These are phyloP conservation scores for Malachius bipustulatus DNA, from an alignment of 2,888 invertebrate genomes.

Conservation along the genomic window DNA sequence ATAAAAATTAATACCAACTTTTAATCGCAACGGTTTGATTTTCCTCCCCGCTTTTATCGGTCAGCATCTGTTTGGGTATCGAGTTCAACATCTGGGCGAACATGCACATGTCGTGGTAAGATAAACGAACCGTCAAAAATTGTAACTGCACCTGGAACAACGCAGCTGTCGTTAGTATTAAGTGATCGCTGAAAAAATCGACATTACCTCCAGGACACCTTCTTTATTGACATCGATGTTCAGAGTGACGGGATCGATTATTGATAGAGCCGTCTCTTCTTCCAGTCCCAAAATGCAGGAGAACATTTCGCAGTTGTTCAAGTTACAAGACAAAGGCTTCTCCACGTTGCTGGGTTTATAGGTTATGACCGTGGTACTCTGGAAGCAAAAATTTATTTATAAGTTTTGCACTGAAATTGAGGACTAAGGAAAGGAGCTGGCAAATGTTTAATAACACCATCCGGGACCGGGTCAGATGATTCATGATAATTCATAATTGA, in stretches of 20 bases:
- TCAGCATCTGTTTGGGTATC: constrained; percentile 66
- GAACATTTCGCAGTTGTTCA: constrained; percentile 86
- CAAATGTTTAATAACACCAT: background rate
- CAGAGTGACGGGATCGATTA: constrained; percentile 85
- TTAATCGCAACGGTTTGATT: too few relatives aligned
- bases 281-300: constrained; percentile 82
- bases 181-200: constrained; percentile 2
- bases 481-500: too few relatives aligned
- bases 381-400: constrained; percentile 22
- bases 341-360: constrained; percentile 58
- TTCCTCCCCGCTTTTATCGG: too few relatives aligned
- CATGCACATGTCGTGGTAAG: constrained; percentile 88
- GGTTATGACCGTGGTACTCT: constrained; percentile 80
- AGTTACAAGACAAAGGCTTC: constrained; percentile 73
- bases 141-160: constrained; percentile 49
- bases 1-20: too few relatives aligned
- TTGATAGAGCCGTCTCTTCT: constrained; percentile 79
- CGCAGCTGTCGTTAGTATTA: constrained; percentile 7
- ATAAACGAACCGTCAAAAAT: constrained; percentile 70
- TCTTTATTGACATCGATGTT: constrained; percentile 53
- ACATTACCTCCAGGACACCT: constrained; percentile 38
- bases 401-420: constrained; percentile 4
- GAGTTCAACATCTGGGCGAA: constrained; percentile 81
- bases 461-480: background rate
- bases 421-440: background rate